These are phyloP conservation scores for Invenusta paracnida DNA, from an alignment of 2,888 invertebrate genomes.

Conservation along the genomic window DNA sequence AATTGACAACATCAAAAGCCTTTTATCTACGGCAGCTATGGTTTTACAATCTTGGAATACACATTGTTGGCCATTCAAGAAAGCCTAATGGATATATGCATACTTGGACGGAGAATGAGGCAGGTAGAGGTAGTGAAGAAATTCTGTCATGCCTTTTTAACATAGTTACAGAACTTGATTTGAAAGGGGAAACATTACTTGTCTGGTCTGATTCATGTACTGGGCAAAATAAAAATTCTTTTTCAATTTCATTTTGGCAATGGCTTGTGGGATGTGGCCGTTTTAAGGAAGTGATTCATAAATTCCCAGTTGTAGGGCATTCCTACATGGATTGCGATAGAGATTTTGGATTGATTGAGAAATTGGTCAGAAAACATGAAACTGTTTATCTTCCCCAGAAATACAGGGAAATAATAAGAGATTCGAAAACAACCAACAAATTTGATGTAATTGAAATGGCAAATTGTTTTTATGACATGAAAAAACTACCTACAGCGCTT, in stretches of 20 bases:
- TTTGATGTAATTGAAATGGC: not conserved
- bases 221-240: not conserved
- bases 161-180: not conserved
- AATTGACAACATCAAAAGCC: not conserved
- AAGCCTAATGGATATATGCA: not conserved
- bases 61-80: not conserved
- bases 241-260: not conserved
- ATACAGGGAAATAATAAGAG: not conserved
- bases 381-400: not conserved
- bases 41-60: not conserved
- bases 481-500: not conserved
- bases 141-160: not conserved
- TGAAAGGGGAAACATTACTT: not conserved
- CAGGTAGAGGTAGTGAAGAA: not conserved
- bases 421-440: not conserved
- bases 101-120: not conserved
- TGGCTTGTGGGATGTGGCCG: not conserved
- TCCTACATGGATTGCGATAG: not conserved
- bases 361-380: not conserved
- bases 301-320: not conserved
- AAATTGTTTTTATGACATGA: not conserved
- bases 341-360: not conserved
- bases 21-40: not conserved
- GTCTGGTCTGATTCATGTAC: not conserved
- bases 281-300: not conserved